phyloP scores from a whole-genome alignment of 1,140 invertebrate genomes.

The Grapholita molesta region DNA sequence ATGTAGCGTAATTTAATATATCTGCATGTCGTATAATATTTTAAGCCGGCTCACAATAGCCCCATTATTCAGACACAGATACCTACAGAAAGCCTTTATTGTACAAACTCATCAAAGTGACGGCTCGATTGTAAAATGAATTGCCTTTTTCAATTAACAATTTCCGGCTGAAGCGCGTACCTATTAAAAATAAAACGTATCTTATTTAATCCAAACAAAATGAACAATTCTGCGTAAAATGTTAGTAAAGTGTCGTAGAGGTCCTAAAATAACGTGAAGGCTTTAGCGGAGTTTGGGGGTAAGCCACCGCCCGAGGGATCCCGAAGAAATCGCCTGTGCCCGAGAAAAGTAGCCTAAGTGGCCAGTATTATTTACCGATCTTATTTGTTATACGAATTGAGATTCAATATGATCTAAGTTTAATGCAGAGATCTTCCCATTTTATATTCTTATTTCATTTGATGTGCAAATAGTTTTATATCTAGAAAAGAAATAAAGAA shows the following conservation, averaged over 20 bases:
- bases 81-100: not conserved
- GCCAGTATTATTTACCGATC: not conserved
- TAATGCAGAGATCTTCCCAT: not conserved
- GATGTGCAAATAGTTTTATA: no score
- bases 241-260: not conserved
- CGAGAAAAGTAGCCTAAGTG: not conserved
- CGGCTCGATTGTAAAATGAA: slow-evolving; percentile 6
- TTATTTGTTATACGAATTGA: not conserved
- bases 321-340: slow-evolving; percentile 8
- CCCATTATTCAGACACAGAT: slow-evolving; percentile 1
- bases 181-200: slow-evolving; percentile 7
- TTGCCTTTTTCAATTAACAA: slow-evolving; percentile 5
- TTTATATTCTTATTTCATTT: not conserved
- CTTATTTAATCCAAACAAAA: slow-evolving; percentile 1
- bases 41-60: not conserved
- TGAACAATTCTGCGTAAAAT: not conserved
- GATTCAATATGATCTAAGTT: not conserved
- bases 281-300: not conserved
- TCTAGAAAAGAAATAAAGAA: no score
- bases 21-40: not conserved
- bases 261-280: slow-evolving; percentile 12
- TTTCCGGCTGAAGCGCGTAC: not conserved
- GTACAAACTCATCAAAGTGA: slow-evolving; percentile 3
- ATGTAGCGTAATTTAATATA: not conserved
- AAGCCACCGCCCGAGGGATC: not conserved